Conservation (phyloP, 2,113 vertebrate species). For the Labeo catla region DNA sequence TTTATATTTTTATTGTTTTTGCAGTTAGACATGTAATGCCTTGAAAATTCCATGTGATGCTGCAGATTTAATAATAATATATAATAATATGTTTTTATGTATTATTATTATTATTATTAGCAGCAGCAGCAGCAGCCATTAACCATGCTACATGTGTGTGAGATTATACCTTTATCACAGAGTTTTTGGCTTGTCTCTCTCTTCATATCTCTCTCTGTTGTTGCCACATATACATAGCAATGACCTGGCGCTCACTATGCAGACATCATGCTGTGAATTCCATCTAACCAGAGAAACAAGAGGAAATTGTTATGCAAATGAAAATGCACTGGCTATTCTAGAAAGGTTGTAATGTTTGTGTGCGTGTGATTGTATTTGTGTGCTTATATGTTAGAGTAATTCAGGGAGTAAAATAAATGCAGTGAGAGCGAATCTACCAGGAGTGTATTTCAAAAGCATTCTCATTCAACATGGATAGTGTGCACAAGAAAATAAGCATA, state of each 20-base stretch:
- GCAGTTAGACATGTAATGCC: neutral
- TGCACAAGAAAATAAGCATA: slow-evolving; percentile 1
- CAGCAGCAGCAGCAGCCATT: no score
- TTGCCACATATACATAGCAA: slow-evolving; percentile 80
- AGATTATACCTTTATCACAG: neutral
- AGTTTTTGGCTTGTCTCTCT: neutral
- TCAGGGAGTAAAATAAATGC: slow-evolving; percentile 45
- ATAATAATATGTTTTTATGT: neutral
- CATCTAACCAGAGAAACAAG: slow-evolving; percentile 85
- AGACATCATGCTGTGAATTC: slow-evolving; percentile 82
- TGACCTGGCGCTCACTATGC: slow-evolving; percentile 78
- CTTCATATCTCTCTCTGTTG: slow-evolving; percentile 39
- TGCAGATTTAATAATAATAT: neutral
- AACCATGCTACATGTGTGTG: neutral
- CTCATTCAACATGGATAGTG: neutral
- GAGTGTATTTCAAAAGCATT: slow-evolving; percentile 35
- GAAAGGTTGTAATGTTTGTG: slow-evolving; percentile 59
- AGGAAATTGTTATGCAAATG: slow-evolving; percentile 86
- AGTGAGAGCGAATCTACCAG: slow-evolving; percentile 22
- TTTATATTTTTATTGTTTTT: neutral
- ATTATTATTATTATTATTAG: neutral
- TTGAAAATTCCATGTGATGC: neutral
- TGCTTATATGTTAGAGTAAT: slow-evolving; percentile 40
- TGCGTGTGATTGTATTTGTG: slow-evolving; percentile 60
- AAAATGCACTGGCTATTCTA: slow-evolving; percentile 61